Conservation (phyloP, 2,888 invertebrate genomes). For the Drosophila sordidapex region DNA sequence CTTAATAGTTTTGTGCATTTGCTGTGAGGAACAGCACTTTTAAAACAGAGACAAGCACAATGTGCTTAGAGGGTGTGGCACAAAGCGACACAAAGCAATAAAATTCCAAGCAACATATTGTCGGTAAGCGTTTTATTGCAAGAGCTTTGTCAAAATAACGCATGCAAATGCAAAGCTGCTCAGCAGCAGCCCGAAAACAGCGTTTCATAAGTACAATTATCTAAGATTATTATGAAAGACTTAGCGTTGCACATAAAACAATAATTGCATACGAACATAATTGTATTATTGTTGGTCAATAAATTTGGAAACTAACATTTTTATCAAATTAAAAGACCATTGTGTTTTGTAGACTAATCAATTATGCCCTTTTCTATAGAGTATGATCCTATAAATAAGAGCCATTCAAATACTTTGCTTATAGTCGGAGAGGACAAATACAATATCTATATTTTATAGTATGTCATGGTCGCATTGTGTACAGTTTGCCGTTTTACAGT, state of each 20-base stretch:
- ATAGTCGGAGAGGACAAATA: conserved; percentile 5
- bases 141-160: neutral
- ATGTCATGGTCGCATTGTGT: conserved; percentile 21
- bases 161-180: neutral
- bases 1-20: conserved; percentile 53
- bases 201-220: neutral
- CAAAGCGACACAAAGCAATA: neutral
- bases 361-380: neutral
- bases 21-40: conserved; percentile 3
- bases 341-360: conserved; percentile 4
- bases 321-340: neutral
- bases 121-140: conserved; percentile 1
- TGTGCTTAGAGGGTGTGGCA: neutral
- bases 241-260: neutral
- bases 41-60: conserved; percentile 1
- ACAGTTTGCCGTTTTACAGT: conserved; percentile 25
- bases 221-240: neutral
- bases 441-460: conserved; percentile 43
- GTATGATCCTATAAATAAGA: conserved; percentile 2
- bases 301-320: neutral
- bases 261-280: neutral
- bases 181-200: neutral
- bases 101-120: conserved; percentile 1
- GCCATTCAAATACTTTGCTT: conserved; percentile 8
- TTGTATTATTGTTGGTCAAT: neutral